Evolutionary conservation across 2,888 invertebrate species (phyloP), one percentile per base, ranked within the genome.

Genomic region (Notodonta dromedarius): DNA sequence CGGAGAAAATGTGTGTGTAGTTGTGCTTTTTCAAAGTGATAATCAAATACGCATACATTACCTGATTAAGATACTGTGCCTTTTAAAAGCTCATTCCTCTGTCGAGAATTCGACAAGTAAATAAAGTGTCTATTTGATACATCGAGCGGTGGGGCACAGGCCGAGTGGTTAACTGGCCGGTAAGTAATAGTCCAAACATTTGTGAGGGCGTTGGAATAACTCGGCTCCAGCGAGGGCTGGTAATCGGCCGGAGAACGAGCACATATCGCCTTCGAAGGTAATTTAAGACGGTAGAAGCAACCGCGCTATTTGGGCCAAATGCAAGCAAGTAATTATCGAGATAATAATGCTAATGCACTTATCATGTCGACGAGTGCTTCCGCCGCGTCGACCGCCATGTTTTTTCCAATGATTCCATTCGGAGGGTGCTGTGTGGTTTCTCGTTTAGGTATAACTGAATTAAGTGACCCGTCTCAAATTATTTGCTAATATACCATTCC

Each of bases 311-410:
- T 87, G 88, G 92, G 88, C 87, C 89, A 91, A 93, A 92, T 91
- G 90, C 91, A 91, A 86, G 88, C 87, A 87, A 91, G 91, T 92
- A 93, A 93, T 93, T 92, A 91, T 90, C 83, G 87, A 91, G 93
- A 93, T 93, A 93, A 91, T 91, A 93, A 93, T 93, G 93, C 91
- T 93, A 93, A 93, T 93, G 92, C 91, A 92, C 91, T 93, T 92
- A 92, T 93, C 91, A 86, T 91, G 90, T 90, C 90, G 87, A 90
- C 89, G 88, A 88, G 82, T 85, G 90, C 85, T 91, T 92, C 92
- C 93, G 91, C 80, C 85, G 88, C 80, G 80, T 70, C 77, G 82
- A 76, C 73, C 70, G 78, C 74, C 75, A 71, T 78, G 71, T 78
- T 81, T 77, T 81, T 82, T 78, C 53, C 60, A 66, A 68, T 60